Percentiles rank a stretch among this genome's conserved stretches.
phyloP scores from a whole-genome alignment of 2,113 vertebrate genomes.

The Limnothrissa miodon region DNA sequence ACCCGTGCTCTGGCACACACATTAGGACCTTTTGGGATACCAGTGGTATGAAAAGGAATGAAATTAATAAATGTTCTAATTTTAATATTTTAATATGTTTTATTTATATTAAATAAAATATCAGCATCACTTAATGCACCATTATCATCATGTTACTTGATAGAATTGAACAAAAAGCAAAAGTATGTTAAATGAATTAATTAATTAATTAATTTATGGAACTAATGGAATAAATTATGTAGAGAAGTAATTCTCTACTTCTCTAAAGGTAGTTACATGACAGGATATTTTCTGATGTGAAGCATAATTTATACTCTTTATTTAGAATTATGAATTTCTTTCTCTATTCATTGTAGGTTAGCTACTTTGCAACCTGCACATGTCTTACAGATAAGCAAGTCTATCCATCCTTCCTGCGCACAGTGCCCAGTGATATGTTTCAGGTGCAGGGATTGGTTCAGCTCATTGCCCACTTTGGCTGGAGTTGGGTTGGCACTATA shows the following conservation, averaged over 20 bases:
- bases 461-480: constrained; percentile 54
- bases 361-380: constrained; percentile 62
- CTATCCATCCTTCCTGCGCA: constrained; percentile 61
- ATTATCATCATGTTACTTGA: background rate
- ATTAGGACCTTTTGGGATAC: constrained; percentile 65
- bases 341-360: constrained; percentile 47
- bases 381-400: constrained; percentile 55
- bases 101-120: background rate
- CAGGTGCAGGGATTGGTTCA: constrained; percentile 59
- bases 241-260: background rate
- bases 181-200: background rate
- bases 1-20: constrained; percentile 67
- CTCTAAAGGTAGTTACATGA: background rate
- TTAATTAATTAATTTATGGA: no score
- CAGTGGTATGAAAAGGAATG: constrained; percentile 58
- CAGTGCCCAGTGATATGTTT: constrained; percentile 59
- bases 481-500: constrained; percentile 62
- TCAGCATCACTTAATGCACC: background rate
- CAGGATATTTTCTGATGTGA: background rate
- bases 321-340: background rate
- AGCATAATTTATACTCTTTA: background rate
- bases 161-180: background rate
- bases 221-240: background rate
- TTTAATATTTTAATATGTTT: background rate
- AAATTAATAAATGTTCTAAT: background rate